Base-by-base conservation (phyloP, 2,888 invertebrate genomes). In the Tachina fera region DNA sequence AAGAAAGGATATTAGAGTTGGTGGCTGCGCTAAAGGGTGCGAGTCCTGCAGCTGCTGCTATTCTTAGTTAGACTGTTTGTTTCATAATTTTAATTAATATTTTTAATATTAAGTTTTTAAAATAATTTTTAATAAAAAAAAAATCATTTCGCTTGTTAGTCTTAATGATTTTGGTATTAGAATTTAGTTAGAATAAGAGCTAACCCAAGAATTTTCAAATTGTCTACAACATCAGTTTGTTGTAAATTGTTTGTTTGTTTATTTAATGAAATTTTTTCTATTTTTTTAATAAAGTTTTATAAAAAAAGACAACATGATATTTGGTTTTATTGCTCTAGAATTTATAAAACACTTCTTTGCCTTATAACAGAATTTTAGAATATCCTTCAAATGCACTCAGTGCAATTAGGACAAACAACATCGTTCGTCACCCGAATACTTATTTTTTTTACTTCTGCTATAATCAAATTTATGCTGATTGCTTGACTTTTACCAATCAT, bases 41-140 rank as follows among this genome's bases (percentile, higher is more conserved):
- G 47, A 67, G 58, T 49, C 70, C 22, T 13, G 41, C 22, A 61
- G 11, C 47, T 19, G 53, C 67, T 45, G 75, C 45, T 75, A 9
- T 61, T 76, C 56, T 79, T 68, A 45, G 68, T 76, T 83, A 83
- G 86, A 86, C 86, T 83, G 83, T 86, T 86, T 86, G 83, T 86
- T 83, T 86, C 83, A 83, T 86, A 71, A 63, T 75, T 63, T 78
- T 58, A 31, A 78, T 81, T 22, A 70, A 43, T 49, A 68, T 58
- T 43, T 67, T 63, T 45, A 47, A 58, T 70, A 53, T 60, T 70
- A 67, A 60, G 41, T 63, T 84, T 60, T 51, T 11, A 43, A 70
- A 8, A 65, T 47, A 71, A 63, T 22, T 75, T 63, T 47, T 39
- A 67, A 47, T 74, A 3, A 22, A 22, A 22, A 51, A 65, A 43